Conservation (phyloP, 92 coral and sea anemone species). For the Muricea muricata region DNA sequence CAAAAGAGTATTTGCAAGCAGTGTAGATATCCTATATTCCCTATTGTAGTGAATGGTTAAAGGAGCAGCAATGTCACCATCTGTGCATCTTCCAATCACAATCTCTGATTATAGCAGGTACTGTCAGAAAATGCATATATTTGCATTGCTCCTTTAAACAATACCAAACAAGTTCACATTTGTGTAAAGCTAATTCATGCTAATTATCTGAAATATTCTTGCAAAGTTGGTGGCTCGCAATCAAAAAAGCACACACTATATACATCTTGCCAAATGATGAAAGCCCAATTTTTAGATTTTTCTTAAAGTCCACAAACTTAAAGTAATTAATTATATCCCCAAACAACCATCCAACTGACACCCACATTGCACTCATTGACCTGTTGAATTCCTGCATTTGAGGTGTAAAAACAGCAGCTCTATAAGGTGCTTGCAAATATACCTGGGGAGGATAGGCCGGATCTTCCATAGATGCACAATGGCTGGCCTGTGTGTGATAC, state of each 20-base stretch:
- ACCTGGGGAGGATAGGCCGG: conserved; percentile 65
- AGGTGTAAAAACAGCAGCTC: conserved; percentile 49
- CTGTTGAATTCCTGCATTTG: conserved; percentile 55
- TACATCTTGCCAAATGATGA: conserved; percentile 48
- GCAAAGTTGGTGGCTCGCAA: conserved; percentile 33
- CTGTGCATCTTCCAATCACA: too few relatives aligned
- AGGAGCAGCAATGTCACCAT: too few relatives aligned
- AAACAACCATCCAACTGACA: conserved; percentile 70
- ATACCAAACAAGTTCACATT: background rate
- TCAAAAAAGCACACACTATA: conserved; percentile 37
- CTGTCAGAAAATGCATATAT: too few relatives aligned
- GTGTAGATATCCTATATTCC: too few relatives aligned
- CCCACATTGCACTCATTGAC: conserved; percentile 60
- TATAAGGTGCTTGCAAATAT: conserved; percentile 61
- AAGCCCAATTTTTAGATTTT: conserved; percentile 70
- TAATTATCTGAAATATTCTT: conserved; percentile 17
- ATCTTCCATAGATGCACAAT: conserved; percentile 64
- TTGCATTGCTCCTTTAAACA: background rate
- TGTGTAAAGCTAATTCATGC: background rate
- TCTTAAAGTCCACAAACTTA: conserved; percentile 59
- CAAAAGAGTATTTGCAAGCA: background rate
- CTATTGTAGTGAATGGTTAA: too few relatives aligned
- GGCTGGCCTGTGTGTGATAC: conserved; percentile 53
- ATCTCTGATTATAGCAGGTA: too few relatives aligned
- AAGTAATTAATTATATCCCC: conserved; percentile 61